Evolutionary conservation across 2,113 vertebrate species (phyloP).

Genomic region (Bucco capensis): DNA sequence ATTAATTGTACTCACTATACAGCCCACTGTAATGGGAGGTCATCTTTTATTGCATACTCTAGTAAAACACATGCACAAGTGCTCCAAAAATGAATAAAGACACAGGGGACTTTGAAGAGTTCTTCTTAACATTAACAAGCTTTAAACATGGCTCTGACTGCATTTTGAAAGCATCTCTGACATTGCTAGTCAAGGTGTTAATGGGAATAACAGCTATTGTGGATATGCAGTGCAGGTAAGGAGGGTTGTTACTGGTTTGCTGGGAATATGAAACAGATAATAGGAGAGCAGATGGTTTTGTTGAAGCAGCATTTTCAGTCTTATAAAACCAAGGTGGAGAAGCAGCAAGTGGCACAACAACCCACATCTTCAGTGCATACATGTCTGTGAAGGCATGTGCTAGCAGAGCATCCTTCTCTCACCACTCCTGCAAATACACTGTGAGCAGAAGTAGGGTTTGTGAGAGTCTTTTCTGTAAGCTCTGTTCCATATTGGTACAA

Average conservation of each 20-base stretch:
- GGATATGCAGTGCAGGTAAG: neutral
- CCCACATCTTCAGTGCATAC: neutral
- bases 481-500: neutral
- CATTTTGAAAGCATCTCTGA: neutral
- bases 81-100: neutral
- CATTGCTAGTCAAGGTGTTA: neutral
- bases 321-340: neutral
- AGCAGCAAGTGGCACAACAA: neutral
- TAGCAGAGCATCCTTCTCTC: neutral
- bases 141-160: neutral
- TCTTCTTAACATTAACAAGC: neutral
- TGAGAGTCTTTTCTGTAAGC: neutral
- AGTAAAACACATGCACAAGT: neutral
- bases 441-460: neutral
- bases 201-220: neutral
- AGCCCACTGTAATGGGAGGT: neutral
- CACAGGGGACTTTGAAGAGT: neutral
- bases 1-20: neutral
- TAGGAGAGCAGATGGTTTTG: neutral
- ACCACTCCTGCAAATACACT: neutral
- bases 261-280: neutral
- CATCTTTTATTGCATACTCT: neutral
- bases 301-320: neutral
- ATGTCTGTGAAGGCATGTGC: neutral
- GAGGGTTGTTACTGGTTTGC: neutral